Conservation (phyloP, 2,797 vertebrate species). For the Phaenicophaeus curvirostris region DNA sequence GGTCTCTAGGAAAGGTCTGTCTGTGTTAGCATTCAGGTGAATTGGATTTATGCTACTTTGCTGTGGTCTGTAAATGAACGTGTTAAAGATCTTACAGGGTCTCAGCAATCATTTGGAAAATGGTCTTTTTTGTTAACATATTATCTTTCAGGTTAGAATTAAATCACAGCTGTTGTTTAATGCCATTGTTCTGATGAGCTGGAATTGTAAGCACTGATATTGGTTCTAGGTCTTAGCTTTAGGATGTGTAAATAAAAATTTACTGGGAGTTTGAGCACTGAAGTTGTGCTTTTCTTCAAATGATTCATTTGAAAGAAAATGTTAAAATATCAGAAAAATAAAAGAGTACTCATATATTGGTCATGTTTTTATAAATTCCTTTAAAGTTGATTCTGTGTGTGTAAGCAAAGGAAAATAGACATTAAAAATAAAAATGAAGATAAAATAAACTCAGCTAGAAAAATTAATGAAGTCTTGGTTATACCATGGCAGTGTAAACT, state of each 20-base stretch:
- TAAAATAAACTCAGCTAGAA: constrained; percentile 47
- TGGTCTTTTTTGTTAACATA: constrained; percentile 45
- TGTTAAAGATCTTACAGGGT: constrained; percentile 67
- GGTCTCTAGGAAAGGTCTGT: constrained; percentile 58
- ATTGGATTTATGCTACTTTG: constrained; percentile 70
- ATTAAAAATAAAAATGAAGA: constrained; percentile 29
- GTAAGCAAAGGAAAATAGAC: constrained; percentile 30
- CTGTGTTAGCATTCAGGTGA: constrained; percentile 57
- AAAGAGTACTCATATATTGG: neutral
- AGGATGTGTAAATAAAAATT: neutral
- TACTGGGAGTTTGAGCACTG: neutral
- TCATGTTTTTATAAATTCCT: constrained; percentile 8
- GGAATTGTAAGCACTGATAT: neutral
- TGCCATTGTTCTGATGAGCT: constrained; percentile 16
- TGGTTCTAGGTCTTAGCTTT: constrained; percentile 14
- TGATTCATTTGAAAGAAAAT: neutral
- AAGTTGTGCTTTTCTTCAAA: neutral
- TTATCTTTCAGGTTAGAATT: constrained; percentile 63
- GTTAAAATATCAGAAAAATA: neutral
- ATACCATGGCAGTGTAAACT: constrained; percentile 38
- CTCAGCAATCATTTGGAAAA: constrained; percentile 68
- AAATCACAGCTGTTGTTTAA: constrained; percentile 55
- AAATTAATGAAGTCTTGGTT: constrained; percentile 50
- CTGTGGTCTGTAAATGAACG: constrained; percentile 69
- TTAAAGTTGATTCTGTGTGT: constrained; percentile 17